A percentile compares a stretch with the other conserved stretches of the same genome.
These are phyloP conservation scores for Serranochromis macrocephalus DNA, from an alignment of 2,113 vertebrate genomes.

Conservation along the genomic window DNA sequence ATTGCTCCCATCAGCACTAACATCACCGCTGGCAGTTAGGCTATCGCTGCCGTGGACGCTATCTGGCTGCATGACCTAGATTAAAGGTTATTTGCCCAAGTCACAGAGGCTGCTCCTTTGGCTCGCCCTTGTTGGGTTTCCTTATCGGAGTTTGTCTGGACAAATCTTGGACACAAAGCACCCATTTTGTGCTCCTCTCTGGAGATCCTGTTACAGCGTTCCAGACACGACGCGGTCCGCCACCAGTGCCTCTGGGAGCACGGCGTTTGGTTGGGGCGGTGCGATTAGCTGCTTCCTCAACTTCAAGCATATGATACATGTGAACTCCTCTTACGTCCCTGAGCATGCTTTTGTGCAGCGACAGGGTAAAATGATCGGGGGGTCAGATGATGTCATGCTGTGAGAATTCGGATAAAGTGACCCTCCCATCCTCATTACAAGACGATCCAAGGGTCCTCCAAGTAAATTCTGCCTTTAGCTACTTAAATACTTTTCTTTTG, in stretches of 20 bases:
- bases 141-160: constrained; percentile 64
- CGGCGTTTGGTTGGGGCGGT: not conserved
- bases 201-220: constrained; percentile 70
- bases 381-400: constrained; percentile 54
- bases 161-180: constrained; percentile 68
- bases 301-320: constrained; percentile 48
- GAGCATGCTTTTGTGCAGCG: constrained; percentile 24
- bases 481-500: not conserved
- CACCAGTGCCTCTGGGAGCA: constrained; percentile 43
- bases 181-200: constrained; percentile 68
- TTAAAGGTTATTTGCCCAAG: constrained; percentile 55
- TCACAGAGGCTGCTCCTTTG: constrained; percentile 33
- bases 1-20: not conserved
- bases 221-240: constrained; percentile 55
- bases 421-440: not conserved
- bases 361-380: constrained; percentile 39
- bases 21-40: not conserved
- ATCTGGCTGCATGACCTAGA: constrained; percentile 40
- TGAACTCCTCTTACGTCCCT: constrained; percentile 36
- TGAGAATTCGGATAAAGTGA: constrained; percentile 34
- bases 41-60: not conserved
- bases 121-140: constrained; percentile 56
- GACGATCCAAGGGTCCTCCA: not conserved
- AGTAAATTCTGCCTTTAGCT: not conserved
- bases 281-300: constrained; percentile 49